These are phyloP conservation scores for Amphiura filiformis DNA, from an alignment of 35 echinoderm and acorn worm species.

Conservation along the genomic window DNA sequence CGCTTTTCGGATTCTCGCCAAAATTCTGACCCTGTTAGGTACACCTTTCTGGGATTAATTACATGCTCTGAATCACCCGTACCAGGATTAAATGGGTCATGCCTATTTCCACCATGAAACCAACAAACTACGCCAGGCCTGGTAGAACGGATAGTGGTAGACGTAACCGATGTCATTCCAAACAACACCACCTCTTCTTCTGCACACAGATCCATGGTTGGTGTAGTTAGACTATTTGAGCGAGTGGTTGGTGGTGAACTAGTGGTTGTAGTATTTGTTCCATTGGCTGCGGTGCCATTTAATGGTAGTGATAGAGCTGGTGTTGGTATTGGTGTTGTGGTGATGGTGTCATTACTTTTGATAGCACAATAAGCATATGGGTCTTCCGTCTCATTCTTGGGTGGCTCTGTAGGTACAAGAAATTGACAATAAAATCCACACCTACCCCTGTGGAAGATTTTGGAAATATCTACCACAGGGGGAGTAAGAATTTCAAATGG, in stretches of 20 bases:
- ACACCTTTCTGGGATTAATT: no score
- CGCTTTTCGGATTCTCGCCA: no score
- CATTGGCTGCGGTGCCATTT: no score
- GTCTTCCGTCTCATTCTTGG: not conserved
- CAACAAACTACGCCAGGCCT: conserved; percentile 61
- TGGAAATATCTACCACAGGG: no score
- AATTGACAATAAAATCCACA: no score
- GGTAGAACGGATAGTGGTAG: conserved; percentile 50
- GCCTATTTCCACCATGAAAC: conserved; percentile 68
- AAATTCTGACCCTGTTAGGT: no score
- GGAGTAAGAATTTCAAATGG: no score
- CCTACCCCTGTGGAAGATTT: no score
- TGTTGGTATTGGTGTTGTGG: conserved; percentile 1
- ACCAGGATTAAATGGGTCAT: conserved; percentile 66
- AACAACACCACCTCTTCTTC: conserved; percentile 53
- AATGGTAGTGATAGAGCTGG: not conserved
- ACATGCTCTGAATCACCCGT: no score
- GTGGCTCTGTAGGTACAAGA: no score
- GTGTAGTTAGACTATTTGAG: not conserved
- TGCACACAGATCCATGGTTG: conserved; percentile 41
- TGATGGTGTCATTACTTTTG: no score
- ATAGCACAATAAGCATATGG: not conserved
- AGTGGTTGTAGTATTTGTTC: no score
- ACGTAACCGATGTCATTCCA: conserved; percentile 52
- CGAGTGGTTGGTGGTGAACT: not conserved